Evolutionary conservation across 2,113 vertebrate genomes (phyloP).

Genomic region (Morone saxatilis): DNA sequence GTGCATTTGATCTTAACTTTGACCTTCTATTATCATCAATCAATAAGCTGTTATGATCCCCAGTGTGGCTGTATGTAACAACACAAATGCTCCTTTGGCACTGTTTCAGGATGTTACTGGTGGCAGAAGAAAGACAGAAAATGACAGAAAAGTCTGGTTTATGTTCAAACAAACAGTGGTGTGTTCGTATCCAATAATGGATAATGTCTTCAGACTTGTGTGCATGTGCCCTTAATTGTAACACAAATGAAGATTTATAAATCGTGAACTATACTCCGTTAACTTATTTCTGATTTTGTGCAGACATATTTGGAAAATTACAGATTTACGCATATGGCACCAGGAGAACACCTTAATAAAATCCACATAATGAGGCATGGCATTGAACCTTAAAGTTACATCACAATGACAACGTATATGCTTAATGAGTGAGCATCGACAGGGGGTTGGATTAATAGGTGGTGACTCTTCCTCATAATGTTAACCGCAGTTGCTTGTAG

Average conservation of each 20-base stretch:
- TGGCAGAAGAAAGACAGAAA: slow-evolving; percentile 4
- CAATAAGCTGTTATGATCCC: slow-evolving; percentile 13
- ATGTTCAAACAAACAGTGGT: slow-evolving; percentile 2
- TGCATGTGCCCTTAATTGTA: not conserved
- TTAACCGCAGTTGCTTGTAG: not conserved
- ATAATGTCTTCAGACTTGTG: slow-evolving; percentile 1
- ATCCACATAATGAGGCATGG: not conserved
- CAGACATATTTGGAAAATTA: not conserved
- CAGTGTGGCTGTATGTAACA: not conserved
- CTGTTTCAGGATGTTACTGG: not conserved
- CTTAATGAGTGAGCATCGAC: not conserved
- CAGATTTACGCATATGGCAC: not conserved
- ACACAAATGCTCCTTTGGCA: slow-evolving; percentile 16
- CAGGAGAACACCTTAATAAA: not conserved
- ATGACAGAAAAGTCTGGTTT: slow-evolving; percentile 16
- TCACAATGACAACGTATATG: not conserved
- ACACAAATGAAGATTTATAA: not conserved
- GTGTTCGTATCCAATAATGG: not conserved
- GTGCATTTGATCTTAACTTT: not conserved
- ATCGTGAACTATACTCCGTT: not conserved
- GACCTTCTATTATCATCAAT: not conserved
- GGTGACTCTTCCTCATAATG: not conserved
- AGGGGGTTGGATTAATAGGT: not conserved
- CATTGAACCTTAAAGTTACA: not conserved
- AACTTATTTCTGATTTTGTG: not conserved